These are phyloP conservation scores for Luscinia luscinia DNA, from an alignment of 2,797 vertebrate species.

Conservation along the genomic window DNA sequence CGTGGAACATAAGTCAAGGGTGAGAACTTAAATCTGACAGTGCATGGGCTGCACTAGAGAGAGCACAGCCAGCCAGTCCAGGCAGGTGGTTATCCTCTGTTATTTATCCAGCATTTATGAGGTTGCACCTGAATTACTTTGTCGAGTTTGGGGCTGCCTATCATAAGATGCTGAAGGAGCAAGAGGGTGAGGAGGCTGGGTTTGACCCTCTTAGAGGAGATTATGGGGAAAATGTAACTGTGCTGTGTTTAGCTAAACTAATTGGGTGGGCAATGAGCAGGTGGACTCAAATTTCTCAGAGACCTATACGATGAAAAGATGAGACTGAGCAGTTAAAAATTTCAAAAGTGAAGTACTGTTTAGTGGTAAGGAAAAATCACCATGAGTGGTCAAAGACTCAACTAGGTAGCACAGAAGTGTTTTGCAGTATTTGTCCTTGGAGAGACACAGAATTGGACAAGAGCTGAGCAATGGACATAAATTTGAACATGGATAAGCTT, in stretches of 20 bases:
- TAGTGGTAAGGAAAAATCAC: background rate
- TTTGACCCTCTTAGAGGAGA: background rate
- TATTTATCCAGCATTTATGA: background rate
- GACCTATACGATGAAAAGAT: background rate
- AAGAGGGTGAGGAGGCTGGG: background rate
- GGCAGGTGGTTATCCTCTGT: background rate
- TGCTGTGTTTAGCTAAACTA: background rate
- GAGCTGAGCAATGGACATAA: background rate
- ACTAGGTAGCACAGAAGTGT: background rate
- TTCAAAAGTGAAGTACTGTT: background rate
- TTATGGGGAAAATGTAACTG: background rate
- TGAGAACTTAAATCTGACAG: background rate
- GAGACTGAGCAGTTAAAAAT: background rate
- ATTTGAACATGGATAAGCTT: background rate
- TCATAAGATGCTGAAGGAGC: background rate
- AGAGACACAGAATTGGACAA: background rate
- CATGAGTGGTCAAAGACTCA: background rate
- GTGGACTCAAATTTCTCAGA: background rate
- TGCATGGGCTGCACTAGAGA: background rate
- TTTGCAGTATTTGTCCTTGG: background rate
- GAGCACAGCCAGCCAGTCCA: background rate
- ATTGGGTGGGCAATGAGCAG: background rate
- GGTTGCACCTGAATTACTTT: background rate
- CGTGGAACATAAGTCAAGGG: accelerated
- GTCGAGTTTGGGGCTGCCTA: background rate